These are phyloP conservation scores for Aegotheles bennettii DNA, from an alignment of 2,113 vertebrate genomes.

Conservation along the genomic window DNA sequence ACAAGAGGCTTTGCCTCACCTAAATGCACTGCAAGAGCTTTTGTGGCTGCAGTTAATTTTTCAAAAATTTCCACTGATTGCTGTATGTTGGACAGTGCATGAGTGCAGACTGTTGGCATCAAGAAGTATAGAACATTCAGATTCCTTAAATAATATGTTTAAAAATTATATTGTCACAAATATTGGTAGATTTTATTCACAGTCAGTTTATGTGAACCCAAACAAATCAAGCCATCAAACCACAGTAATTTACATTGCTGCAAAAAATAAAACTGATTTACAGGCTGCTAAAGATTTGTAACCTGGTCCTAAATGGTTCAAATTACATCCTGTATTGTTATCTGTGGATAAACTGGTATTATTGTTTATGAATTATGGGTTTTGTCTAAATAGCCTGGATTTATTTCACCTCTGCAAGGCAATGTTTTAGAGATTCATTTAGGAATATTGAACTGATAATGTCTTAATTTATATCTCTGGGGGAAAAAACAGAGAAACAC, in stretches of 20 bases:
- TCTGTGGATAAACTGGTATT: background rate
- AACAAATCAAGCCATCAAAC: background rate
- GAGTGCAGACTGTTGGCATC: background rate
- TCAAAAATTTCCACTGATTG: background rate
- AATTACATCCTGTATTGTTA: background rate
- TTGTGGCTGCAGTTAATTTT: background rate
- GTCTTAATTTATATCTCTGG: constrained; percentile 27
- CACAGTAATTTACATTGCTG: background rate
- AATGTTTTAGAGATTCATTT: constrained; percentile 1
- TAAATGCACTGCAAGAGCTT: background rate
- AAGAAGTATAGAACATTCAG: background rate
- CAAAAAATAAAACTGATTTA: background rate
- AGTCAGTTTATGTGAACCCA: background rate
- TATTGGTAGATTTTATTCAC: background rate
- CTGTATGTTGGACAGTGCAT: background rate
- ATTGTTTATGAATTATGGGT: background rate
- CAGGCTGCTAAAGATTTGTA: background rate
- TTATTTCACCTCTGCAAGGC: constrained; percentile 34
- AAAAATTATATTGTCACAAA: background rate
- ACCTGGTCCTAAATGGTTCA: background rate
- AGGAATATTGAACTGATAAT: background rate
- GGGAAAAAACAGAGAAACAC: background rate
- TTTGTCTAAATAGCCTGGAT: background rate
- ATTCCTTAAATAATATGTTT: background rate
- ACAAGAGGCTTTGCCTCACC: background rate